phyloP scores from a whole-genome alignment of 2,888 invertebrate species.

The Protodeltote pygarga region DNA sequence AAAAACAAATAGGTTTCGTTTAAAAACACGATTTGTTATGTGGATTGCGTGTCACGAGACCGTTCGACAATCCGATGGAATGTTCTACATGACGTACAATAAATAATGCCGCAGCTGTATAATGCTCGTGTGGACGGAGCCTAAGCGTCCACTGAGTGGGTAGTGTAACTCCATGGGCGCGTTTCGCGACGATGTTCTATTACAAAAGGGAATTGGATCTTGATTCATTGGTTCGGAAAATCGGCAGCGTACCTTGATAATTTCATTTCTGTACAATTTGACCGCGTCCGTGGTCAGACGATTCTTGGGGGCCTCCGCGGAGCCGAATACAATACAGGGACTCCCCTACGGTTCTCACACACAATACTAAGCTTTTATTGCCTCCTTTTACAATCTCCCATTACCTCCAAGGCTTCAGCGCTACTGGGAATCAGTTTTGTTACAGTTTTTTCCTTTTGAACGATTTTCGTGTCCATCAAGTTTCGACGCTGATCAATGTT shows the following conservation, averaged over 20 bases:
- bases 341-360: slow-evolving; percentile 83
- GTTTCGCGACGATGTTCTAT: slow-evolving; percentile 86
- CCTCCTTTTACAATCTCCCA: slow-evolving; percentile 86
- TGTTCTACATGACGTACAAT: slow-evolving; percentile 57
- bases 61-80: slow-evolving; percentile 62
- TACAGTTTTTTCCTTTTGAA: slow-evolving; percentile 79
- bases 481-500: slow-evolving; percentile 66
- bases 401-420: slow-evolving; percentile 81
- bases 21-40: slow-evolving; percentile 57
- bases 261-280: slow-evolving; percentile 88
- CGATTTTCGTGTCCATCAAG: slow-evolving; percentile 73
- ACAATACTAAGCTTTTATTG: slow-evolving; percentile 87
- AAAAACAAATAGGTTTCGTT: slow-evolving; percentile 51
- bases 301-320: slow-evolving; percentile 82
- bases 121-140: slow-evolving; percentile 63
- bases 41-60: slow-evolving; percentile 62
- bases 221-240: slow-evolving; percentile 87
- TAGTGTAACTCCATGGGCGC: slow-evolving; percentile 82
- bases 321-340: slow-evolving; percentile 81
- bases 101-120: slow-evolving; percentile 54
- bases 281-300: slow-evolving; percentile 85
- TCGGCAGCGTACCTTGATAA: slow-evolving; percentile 87
- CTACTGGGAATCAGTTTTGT: slow-evolving; percentile 85
- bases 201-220: slow-evolving; percentile 87
- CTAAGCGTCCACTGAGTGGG: slow-evolving; percentile 81